Conservation (phyloP, 2,888 invertebrate species). For the Microplitis deprimator region DNA sequence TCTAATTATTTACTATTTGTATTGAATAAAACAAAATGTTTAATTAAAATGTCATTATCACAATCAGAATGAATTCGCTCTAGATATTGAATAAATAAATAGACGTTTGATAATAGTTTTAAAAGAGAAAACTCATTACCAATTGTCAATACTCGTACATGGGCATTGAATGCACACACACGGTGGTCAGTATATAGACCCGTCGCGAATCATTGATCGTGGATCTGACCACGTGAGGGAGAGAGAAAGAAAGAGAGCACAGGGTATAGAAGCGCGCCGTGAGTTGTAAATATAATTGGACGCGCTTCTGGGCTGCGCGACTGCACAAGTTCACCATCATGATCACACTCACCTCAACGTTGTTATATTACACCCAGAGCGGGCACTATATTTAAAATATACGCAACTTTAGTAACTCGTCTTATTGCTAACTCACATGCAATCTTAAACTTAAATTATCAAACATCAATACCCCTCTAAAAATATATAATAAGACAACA, state of each 20-base stretch:
- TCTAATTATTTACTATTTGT: too few relatives aligned
- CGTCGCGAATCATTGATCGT: conserved; percentile 58
- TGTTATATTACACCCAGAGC: background rate
- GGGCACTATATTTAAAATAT: conserved; percentile 31
- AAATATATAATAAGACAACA: conserved; percentile 1
- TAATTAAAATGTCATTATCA: conserved; percentile 11
- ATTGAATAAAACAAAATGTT: background rate
- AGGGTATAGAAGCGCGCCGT: conserved; percentile 36
- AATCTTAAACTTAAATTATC: background rate
- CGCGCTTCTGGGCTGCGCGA: conserved; percentile 53
- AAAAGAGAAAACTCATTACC: background rate
- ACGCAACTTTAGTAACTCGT: background rate
- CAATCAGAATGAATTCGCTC: conserved; percentile 1
- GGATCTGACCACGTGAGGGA: conserved; percentile 50
- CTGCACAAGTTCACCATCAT: conserved; percentile 27
- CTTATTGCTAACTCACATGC: background rate
- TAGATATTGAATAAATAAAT: conserved; percentile 8
- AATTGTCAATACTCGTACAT: background rate
- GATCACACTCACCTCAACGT: conserved; percentile 36
- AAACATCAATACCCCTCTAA: background rate
- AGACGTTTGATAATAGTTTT: background rate
- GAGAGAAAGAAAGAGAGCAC: conserved; percentile 25
- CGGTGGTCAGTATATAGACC: conserved; percentile 39
- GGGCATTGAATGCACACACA: background rate
- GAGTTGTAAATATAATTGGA: conserved; percentile 61